Evolutionary conservation across 2,113 vertebrate species (phyloP), one percentile per base, ranked within the genome.

Genomic region (Electrona antarctica): DNA sequence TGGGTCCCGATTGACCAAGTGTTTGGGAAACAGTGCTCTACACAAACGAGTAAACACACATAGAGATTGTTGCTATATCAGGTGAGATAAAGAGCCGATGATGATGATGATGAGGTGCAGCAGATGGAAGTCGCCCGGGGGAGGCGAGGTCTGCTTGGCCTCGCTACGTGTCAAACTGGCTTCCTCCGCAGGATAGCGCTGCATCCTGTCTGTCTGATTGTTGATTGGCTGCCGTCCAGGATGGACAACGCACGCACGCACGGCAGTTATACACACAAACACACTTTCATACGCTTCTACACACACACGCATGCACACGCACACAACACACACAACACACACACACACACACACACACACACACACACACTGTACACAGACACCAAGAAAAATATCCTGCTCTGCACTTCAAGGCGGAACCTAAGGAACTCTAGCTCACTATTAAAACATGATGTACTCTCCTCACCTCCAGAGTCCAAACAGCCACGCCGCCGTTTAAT

Each of bases 211-310:
- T 41, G 68, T 88, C 75, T 86, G 80, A 89, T 87, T 90, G 81
- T 69, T 72, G 69, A 87, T 73, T 88, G 89, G 89, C 85, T 51
- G 76, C 66, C 47, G 1, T 86, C 87, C 89, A 89, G 78, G 52
- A 55, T 67, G 59, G 51, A 52, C 50, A 13, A 13, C 50, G 9
- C 50, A 52, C 50, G 50, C 9, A 52, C 21, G 21, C 21, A 21
- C 21, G 9, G 3, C 8, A 3, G 9, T 9, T 13, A 52, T 21
- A 21, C 21, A 21, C 21, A 21, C 50, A 8, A 3, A 51, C 50
- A 60, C 51, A 50, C 21, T 11, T 0, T 4, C 13, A 52, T 6
- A 52, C 50, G 13, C 50, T 52, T 11, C 8, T 13, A 52, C 50
- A 52, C 3, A 12, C 41, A 58, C 21, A 58, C 45, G 60, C 21